A percentile compares a stretch with the other conserved stretches of the same genome.
These are phyloP conservation scores for Acipenser ruthenus DNA, from an alignment of 2,797 vertebrate genomes.

Conservation along the genomic window DNA sequence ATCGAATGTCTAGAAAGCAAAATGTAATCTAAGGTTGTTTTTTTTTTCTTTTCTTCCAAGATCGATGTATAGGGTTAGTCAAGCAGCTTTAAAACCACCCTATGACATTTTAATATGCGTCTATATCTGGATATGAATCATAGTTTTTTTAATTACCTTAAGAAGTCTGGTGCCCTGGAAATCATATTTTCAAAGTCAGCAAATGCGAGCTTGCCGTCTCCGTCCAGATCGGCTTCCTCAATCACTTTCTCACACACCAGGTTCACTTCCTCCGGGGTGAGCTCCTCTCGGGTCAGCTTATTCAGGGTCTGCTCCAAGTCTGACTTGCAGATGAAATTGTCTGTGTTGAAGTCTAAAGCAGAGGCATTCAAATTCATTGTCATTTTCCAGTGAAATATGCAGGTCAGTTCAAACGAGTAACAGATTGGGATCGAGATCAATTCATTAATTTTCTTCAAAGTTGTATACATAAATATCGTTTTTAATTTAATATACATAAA, in stretches of 20 bases:
- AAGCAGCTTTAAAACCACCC: too few relatives aligned
- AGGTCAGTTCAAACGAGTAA: too few relatives aligned
- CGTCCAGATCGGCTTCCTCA: slow-evolving; percentile 91
- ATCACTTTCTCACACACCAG: slow-evolving; percentile 93
- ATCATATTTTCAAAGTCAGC: slow-evolving; percentile 98
- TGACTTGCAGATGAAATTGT: slow-evolving; percentile 95
- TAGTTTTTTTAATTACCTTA: slow-evolving; percentile 68
- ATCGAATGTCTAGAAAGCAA: too few relatives aligned
- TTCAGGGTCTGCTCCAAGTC: slow-evolving; percentile 90
- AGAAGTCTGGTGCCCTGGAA: slow-evolving; percentile 90
- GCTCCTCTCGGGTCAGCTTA: slow-evolving; percentile 84
- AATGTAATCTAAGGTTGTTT: too few relatives aligned
- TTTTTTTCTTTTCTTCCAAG: too few relatives aligned
- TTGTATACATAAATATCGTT: too few relatives aligned
- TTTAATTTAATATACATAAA: too few relatives aligned
- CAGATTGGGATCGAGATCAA: too few relatives aligned
- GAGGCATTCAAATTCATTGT: background rate
- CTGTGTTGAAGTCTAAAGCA: slow-evolving; percentile 86
- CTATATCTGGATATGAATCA: background rate
- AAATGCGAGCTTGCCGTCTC: slow-evolving; percentile 86
- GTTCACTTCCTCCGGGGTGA: slow-evolving; percentile 84
- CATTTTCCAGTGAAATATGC: too few relatives aligned
- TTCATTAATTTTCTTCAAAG: too few relatives aligned
- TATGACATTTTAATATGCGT: too few relatives aligned
- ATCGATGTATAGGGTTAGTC: too few relatives aligned